Percentiles rank a stretch among this genome's conserved stretches.
Evolutionary conservation across 2,888 invertebrate genomes (phyloP).

Genomic region (Lingula anatina): DNA sequence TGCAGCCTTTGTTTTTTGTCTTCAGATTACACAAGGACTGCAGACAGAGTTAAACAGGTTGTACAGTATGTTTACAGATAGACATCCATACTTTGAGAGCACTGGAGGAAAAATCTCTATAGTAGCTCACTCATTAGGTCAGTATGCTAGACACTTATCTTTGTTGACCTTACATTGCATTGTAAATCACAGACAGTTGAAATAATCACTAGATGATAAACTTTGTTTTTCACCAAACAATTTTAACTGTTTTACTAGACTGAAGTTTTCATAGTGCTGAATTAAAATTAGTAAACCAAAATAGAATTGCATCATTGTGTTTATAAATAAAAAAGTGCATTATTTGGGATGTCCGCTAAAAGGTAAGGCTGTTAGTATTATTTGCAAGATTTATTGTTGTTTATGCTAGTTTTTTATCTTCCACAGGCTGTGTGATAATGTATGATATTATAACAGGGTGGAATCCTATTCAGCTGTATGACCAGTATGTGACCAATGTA

Average conservation of each 20-base stretch:
- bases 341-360: background rate
- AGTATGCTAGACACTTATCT: too few relatives aligned
- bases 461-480: constrained; percentile 55
- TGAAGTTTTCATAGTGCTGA: too few relatives aligned
- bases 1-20: constrained; percentile 7
- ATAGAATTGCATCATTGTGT: background rate
- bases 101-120: constrained; percentile 62
- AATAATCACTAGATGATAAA: too few relatives aligned
- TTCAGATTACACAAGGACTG: constrained; percentile 61
- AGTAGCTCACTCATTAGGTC: constrained; percentile 64
- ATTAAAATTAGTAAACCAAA: too few relatives aligned
- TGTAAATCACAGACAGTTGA: too few relatives aligned
- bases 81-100: constrained; percentile 63
- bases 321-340: background rate
- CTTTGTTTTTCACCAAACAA: too few relatives aligned
- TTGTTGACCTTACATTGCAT: too few relatives aligned
- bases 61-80: constrained; percentile 62
- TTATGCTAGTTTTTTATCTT: constrained; percentile 5
- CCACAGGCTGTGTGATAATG: constrained; percentile 61
- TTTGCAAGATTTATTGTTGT: background rate
- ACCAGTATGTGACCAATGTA: constrained; percentile 49
- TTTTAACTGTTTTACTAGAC: too few relatives aligned
- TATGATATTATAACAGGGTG: constrained; percentile 66
- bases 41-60: constrained; percentile 62
- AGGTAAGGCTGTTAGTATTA: background rate